Conservation (phyloP, 2,888 invertebrate genomes). For the Drosophila acutilabella region DNA sequence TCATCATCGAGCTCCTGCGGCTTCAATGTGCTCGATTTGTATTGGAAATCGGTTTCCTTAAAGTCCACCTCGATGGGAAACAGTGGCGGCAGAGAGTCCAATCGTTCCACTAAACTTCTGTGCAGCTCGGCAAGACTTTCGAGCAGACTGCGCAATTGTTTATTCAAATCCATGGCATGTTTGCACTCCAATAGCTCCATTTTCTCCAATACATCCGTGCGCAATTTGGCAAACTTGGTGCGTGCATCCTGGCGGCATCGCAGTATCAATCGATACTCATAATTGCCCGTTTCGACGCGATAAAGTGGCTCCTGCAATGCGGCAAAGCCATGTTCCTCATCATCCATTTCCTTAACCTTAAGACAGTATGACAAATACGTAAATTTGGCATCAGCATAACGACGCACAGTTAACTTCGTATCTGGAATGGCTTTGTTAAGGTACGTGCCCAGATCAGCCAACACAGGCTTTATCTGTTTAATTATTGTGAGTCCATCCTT, state of each 20-base stretch:
- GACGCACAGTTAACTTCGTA: conserved; percentile 97
- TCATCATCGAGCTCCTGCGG: conserved; percentile 83
- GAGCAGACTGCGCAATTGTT: conserved; percentile 93
- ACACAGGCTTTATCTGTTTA: conserved; percentile 95
- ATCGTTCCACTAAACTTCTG: conserved; percentile 90
- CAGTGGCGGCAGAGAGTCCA: conserved; percentile 90
- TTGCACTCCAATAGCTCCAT: conserved; percentile 98
- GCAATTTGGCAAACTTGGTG: conserved; percentile 91
- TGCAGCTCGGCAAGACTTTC: conserved; percentile 91
- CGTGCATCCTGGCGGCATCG: conserved; percentile 98
- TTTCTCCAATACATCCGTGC: conserved; percentile 97
- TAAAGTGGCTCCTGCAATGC: conserved; percentile 98
- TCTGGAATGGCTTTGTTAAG: conserved; percentile 99
- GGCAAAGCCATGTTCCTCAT: conserved; percentile 97
- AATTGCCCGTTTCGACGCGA: conserved; percentile 99
- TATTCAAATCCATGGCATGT: conserved; percentile 97
- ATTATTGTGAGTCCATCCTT: conserved; percentile 95
- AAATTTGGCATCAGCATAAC: conserved; percentile 99
- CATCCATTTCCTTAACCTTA: conserved; percentile 99
- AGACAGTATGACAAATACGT: conserved; percentile 99
- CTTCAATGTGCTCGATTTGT: conserved; percentile 86
- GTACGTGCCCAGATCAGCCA: conserved; percentile 98
- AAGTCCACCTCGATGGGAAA: conserved; percentile 99
- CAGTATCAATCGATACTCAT: conserved; percentile 98
- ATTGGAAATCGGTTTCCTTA: conserved; percentile 96